Evolutionary conservation across 2,113 vertebrate species (phyloP), one percentile per base, ranked within the genome.

Genomic region (Progne subis): DNA sequence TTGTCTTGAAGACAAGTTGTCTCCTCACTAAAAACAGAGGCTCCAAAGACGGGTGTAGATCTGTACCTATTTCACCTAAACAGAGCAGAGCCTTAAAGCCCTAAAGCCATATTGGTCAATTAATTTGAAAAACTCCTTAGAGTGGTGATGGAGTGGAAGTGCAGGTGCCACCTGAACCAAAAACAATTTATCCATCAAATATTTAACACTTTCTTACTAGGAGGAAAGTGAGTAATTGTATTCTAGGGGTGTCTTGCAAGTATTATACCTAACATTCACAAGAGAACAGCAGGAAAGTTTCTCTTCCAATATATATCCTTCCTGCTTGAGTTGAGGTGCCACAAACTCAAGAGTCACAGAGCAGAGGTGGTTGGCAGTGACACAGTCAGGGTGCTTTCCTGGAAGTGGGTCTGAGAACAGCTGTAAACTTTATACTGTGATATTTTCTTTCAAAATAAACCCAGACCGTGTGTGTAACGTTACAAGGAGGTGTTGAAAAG

Each of bases 401-500:
- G 96, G 96, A 97, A 97, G 79, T 77, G 65, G n/a, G 64, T 88
- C 87, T 79, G 70, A 97, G 76, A 78, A 93, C 47, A 92, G 74
- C 82, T 96, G 90, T 95, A 96, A 97, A 95, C 78, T 95, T 44
- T 81, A 72, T 81, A 41, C 82, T 69, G 39, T 94, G 93, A 76
- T 92, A 71, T 57, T 44, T 82, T 53, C 39, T 82, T 96, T 97
- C 92, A 96, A 97, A 98, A 97, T 97, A 97, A 97, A 95, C 79
- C 61, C 93, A 95, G 86, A 94, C 82, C 8, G 1, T 68, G 16
- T 79, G 95, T 93, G 74, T 96, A 86, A 95, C 89, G 91, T 97
- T 96, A 95, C 72, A 43, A 85, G 46, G 86, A 95, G 74, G 95
- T 97, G 95, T 94, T 97, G 97, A 98, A 97, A 98, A 88, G 92